These are phyloP conservation scores for Eulemur albifrons DNA, from an alignment of 2,797 vertebrate genomes.

Conservation along the genomic window DNA sequence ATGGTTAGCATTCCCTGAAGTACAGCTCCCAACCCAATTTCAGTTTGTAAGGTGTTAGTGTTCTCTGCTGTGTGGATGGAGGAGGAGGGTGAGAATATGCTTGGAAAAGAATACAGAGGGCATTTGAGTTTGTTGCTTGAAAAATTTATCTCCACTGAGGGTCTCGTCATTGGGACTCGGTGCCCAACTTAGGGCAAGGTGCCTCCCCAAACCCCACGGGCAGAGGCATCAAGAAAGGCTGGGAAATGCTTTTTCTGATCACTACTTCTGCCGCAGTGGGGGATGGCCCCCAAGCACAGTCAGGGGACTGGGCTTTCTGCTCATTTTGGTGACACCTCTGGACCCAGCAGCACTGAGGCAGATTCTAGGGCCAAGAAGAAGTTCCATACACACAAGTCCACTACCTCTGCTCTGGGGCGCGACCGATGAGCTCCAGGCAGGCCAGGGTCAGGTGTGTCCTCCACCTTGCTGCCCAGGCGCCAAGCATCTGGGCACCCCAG, in stretches of 20 bases:
- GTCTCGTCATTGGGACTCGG: background rate
- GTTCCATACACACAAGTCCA: fast-evolving
- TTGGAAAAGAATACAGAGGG: background rate
- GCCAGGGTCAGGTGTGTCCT: too few species aligned
- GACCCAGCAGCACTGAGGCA: background rate
- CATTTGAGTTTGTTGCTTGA: background rate
- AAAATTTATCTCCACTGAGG: background rate
- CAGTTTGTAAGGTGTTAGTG: background rate
- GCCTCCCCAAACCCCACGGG: too few species aligned
- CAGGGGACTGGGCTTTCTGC: background rate
- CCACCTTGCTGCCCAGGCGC: fast-evolving
- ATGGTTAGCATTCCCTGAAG: background rate
- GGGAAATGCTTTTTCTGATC: background rate
- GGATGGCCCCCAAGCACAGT: too few species aligned
- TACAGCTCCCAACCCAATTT: background rate
- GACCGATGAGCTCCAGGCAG: fast-evolving
- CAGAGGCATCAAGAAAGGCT: background rate
- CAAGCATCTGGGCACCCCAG: fast-evolving
- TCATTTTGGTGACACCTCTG: background rate
- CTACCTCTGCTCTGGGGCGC: too few species aligned
- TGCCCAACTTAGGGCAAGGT: background rate
- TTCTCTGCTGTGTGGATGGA: background rate
- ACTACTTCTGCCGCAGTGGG: background rate
- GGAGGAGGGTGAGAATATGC: too few species aligned
- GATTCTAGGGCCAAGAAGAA: background rate